phyloP scores from a whole-genome alignment of 2,888 invertebrate genomes.

The Dicranocentrus wangi region DNA sequence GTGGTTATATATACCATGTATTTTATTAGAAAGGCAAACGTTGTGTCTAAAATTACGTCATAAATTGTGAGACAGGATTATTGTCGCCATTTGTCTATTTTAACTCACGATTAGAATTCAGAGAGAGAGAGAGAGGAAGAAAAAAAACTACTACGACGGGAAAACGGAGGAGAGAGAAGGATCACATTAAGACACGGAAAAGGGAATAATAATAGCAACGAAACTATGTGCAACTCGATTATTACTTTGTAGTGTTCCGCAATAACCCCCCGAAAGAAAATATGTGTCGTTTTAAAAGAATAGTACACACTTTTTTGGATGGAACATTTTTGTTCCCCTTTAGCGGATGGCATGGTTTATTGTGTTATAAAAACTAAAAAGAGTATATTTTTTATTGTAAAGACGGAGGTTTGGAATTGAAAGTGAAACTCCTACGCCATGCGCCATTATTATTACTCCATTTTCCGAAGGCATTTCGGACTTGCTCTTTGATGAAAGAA shows the following conservation, averaged over 20 bases:
- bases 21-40: constrained; percentile 7
- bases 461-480: too few relatives aligned
- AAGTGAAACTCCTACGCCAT: too few relatives aligned
- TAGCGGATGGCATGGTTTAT: too few relatives aligned
- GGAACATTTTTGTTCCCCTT: too few relatives aligned
- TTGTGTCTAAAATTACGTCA: constrained; percentile 66
- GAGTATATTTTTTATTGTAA: too few relatives aligned
- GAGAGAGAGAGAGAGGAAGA: constrained; percentile 30
- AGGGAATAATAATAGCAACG: background rate
- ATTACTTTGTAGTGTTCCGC: background rate
- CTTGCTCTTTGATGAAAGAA: too few relatives aligned
- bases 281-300: too few relatives aligned
- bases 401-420: too few relatives aligned
- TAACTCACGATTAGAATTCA: constrained; percentile 57
- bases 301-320: too few relatives aligned
- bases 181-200: background rate
- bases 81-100: constrained; percentile 67
- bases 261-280: too few relatives aligned
- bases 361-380: too few relatives aligned
- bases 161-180: background rate
- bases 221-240: background rate
- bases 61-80: constrained; percentile 65
- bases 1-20: background rate
- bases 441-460: too few relatives aligned
- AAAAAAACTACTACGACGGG: constrained; percentile 6